Conservation (phyloP, 1,140 invertebrate species). For the Ectropis grisescens region DNA sequence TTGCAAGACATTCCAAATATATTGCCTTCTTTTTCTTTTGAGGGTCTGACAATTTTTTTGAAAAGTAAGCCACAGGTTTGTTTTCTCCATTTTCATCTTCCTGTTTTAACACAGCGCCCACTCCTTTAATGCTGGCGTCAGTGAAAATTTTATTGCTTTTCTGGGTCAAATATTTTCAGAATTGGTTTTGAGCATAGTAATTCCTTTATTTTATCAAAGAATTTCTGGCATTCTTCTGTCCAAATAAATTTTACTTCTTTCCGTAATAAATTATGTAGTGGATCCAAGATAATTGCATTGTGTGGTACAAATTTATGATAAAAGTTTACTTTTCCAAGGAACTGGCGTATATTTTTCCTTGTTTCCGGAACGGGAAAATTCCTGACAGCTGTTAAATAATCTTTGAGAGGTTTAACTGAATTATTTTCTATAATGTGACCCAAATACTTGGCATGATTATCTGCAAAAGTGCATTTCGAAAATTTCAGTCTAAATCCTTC, state of each 20-base stretch:
- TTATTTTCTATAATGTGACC: constrained; percentile 37
- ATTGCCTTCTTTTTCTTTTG: constrained; percentile 23
- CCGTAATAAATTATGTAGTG: constrained; percentile 28
- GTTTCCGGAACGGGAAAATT: constrained; percentile 24
- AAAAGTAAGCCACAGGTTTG: no score
- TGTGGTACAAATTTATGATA: constrained; percentile 25
- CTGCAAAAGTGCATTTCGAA: constrained; percentile 34
- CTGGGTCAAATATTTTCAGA: constrained; percentile 29
- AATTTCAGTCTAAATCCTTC: constrained; percentile 39
- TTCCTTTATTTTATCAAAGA: constrained; percentile 33
- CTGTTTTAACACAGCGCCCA: constrained; percentile 30
- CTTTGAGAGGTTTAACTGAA: constrained; percentile 23
- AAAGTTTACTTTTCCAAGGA: constrained; percentile 16
- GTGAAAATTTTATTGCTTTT: constrained; percentile 27
- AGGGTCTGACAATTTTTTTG: no score
- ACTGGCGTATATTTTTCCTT: constrained; percentile 21
- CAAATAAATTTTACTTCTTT: constrained; percentile 22
- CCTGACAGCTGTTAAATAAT: constrained; percentile 36
- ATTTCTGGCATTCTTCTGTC: constrained; percentile 25
- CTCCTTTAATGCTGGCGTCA: constrained; percentile 25
- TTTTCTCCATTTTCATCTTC: constrained; percentile 3
- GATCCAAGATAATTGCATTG: constrained; percentile 25
- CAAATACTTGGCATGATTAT: constrained; percentile 28
- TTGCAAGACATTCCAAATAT: no score
- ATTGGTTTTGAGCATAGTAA: constrained; percentile 31